These are phyloP conservation scores for Actenoides hombroni DNA, from an alignment of 2,113 vertebrate genomes.

Conservation along the genomic window DNA sequence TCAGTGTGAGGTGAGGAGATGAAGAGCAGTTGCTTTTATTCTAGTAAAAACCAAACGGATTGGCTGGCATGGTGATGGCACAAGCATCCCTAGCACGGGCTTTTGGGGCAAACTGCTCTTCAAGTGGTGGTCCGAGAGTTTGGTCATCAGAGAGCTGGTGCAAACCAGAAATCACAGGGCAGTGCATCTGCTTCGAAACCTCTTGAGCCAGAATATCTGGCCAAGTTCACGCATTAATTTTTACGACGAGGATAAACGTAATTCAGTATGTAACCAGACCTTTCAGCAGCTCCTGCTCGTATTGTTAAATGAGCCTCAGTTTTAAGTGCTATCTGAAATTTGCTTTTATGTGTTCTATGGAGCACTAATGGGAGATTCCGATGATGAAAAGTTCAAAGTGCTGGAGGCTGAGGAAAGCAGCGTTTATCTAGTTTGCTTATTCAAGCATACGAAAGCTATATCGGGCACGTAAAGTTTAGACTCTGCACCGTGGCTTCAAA, in stretches of 20 bases:
- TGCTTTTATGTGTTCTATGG: neutral
- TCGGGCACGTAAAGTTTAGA: conserved; percentile 25
- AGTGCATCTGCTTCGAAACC: neutral
- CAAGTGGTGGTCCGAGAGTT: neutral
- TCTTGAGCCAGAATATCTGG: neutral
- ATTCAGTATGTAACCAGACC: neutral
- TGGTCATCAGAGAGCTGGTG: neutral
- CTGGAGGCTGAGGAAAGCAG: neutral
- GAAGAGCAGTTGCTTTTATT: neutral
- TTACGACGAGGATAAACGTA: neutral
- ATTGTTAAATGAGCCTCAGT: neutral
- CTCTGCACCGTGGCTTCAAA: neutral
- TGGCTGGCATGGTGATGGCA: neutral
- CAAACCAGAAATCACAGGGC: neutral
- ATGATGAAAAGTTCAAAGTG: neutral
- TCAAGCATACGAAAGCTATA: neutral
- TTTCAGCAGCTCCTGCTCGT: neutral
- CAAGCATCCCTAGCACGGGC: neutral
- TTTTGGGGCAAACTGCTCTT: neutral
- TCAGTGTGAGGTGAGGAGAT: neutral
- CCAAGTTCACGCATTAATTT: neutral
- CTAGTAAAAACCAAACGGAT: neutral
- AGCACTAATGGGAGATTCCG: neutral
- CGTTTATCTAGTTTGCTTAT: conserved; percentile 31
- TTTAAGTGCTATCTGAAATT: neutral